Evolutionary conservation across 2,113 vertebrate species (phyloP).

Genomic region (Tetraodon nigroviridis): DNA sequence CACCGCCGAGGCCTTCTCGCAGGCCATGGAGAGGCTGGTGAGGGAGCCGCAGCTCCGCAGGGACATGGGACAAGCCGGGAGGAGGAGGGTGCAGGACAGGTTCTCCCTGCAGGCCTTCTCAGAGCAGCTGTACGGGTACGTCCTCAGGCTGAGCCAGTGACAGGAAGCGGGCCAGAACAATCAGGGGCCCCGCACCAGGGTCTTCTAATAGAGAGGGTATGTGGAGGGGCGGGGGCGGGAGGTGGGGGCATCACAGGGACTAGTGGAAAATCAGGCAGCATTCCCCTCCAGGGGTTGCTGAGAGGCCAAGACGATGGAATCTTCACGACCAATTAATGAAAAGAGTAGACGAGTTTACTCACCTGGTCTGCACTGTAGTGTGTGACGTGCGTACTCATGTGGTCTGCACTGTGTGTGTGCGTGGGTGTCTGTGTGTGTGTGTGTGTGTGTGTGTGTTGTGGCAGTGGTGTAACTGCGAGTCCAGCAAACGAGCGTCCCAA

Average conservation of each 20-base stretch:
- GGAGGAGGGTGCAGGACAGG: slow-evolving; percentile 79
- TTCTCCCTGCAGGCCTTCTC: slow-evolving; percentile 90
- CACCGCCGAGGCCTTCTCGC: slow-evolving; percentile 78
- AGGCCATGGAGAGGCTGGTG: slow-evolving; percentile 86
- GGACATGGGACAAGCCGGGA: slow-evolving; percentile 87
- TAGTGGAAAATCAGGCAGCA: slow-evolving; percentile 63
- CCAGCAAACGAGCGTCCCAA: slow-evolving; percentile 45
- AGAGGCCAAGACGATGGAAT: slow-evolving; percentile 59
- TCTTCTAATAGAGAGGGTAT: slow-evolving; percentile 26
- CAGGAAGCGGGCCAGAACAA: not conserved
- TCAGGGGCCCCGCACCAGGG: too few species aligned
- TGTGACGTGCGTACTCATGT: slow-evolving; percentile 43
- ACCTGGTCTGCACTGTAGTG: slow-evolving; percentile 39
- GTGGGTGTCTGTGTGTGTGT: slow-evolving; percentile 16
- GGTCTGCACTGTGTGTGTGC: slow-evolving; percentile 35
- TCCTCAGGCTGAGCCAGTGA: slow-evolving; percentile 79
- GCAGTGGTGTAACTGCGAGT: slow-evolving; percentile 33
- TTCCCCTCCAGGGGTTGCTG: slow-evolving; percentile 64
- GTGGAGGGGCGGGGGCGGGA: slow-evolving; percentile 17
- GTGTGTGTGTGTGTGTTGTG: slow-evolving; percentile 3
- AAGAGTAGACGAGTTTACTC: slow-evolving; percentile 68
- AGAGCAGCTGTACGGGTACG: slow-evolving; percentile 81
- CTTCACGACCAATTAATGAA: slow-evolving; percentile 67
- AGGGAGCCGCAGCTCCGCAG: slow-evolving; percentile 79
- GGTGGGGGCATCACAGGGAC: slow-evolving; percentile 32